A percentile compares a stretch with the other conserved stretches of the same genome.
Evolutionary conservation across 2,113 vertebrate genomes (phyloP).

Genomic region (Dolichotis patagonum): DNA sequence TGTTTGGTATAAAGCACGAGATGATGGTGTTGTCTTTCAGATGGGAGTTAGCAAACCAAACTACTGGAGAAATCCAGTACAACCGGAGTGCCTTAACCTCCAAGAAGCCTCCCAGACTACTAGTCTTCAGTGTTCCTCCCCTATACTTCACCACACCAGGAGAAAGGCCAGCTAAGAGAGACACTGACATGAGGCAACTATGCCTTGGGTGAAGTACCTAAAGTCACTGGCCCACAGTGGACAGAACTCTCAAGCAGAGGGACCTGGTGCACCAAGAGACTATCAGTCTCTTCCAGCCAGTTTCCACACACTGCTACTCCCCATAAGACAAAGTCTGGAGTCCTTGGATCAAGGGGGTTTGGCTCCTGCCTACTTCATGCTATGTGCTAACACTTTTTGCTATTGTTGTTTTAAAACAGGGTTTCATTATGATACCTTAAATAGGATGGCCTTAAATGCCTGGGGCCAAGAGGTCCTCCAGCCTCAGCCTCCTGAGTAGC

Average conservation of each 20-base stretch:
- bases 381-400: neutral
- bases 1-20: neutral
- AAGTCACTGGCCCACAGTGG: neutral
- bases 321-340: neutral
- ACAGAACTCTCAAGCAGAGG: neutral
- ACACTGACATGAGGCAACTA: neutral
- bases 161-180: neutral
- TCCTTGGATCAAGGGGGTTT: neutral
- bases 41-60: neutral
- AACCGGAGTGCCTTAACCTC: neutral
- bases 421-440: neutral
- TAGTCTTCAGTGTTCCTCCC: neutral
- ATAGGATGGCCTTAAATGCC: neutral
- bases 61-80: neutral
- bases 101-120: neutral
- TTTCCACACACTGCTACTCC: neutral
- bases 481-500: neutral
- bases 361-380: neutral
- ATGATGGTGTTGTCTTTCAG: neutral
- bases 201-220: neutral
- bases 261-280: neutral
- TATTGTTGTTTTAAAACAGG: neutral
- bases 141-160: neutral
- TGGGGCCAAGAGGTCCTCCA: neutral
- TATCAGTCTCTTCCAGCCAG: neutral